Evolutionary conservation across 1,140 invertebrate genomes (phyloP).

Genomic region (Achroia grisella): DNA sequence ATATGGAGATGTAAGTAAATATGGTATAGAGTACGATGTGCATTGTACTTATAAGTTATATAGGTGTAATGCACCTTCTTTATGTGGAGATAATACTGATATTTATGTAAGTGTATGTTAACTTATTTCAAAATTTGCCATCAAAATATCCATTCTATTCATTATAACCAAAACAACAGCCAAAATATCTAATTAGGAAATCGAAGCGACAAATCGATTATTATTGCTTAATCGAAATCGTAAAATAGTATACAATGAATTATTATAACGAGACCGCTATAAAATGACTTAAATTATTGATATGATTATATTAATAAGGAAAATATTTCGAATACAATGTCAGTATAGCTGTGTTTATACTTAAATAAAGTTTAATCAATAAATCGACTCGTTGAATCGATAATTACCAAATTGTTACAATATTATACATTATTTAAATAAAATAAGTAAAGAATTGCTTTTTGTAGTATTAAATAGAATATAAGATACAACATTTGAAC

Average conservation of each 20-base stretch:
- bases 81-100: slow-evolving; percentile 12
- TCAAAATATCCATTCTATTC: no score
- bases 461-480: no score
- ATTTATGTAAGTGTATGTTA: not conserved
- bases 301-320: slow-evolving; percentile 28
- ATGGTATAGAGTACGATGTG: no score
- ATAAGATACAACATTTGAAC: no score
- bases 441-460: no score
- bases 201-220: slow-evolving; percentile 27
- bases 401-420: no score
- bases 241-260: slow-evolving; percentile 20
- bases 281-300: slow-evolving; percentile 35
- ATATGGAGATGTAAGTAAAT: no score
- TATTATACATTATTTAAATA: no score
- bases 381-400: no score
- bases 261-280: slow-evolving; percentile 8
- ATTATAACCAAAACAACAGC: slow-evolving; percentile 8
- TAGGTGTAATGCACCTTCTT: no score
- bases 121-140: no score
- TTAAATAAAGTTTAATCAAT: not conserved
- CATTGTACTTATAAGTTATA: no score
- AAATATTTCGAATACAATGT: slow-evolving; percentile 10
- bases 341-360: not conserved
- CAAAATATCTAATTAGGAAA: slow-evolving; percentile 25
- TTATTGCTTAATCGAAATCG: slow-evolving; percentile 31